Conservation (phyloP, 2,797 vertebrate genomes). For the Ceyx erithaca region DNA sequence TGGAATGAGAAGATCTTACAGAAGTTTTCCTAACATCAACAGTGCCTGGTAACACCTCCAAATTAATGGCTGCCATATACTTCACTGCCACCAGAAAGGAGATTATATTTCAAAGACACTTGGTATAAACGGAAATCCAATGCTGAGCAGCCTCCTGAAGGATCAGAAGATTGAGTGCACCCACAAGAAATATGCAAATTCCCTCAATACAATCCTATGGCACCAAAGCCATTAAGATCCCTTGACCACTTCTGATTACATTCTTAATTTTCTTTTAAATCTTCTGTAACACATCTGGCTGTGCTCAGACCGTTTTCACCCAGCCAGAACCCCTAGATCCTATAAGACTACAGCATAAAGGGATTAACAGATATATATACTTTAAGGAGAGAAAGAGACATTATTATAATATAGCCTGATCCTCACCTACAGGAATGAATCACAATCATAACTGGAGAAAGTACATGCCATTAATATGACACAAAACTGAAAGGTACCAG, state of each 20-base stretch:
- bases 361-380: neutral
- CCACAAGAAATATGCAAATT: neutral
- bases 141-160: neutral
- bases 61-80: neutral
- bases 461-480: neutral
- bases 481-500: neutral
- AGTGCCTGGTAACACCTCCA: neutral
- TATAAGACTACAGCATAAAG: neutral
- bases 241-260: neutral
- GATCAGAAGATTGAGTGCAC: neutral
- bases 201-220: neutral
- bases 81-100: neutral
- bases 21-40: neutral
- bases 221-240: neutral
- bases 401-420: neutral
- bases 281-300: neutral
- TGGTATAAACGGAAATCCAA: neutral
- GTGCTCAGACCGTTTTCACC: neutral
- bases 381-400: neutral
- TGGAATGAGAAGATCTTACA: neutral
- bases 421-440: neutral
- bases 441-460: neutral
- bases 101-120: neutral
- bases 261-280: constrained; percentile 9
- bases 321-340: neutral